phyloP scores from a whole-genome alignment of 2,888 invertebrate genomes.

The Drosophila parthenogenetica region DNA sequence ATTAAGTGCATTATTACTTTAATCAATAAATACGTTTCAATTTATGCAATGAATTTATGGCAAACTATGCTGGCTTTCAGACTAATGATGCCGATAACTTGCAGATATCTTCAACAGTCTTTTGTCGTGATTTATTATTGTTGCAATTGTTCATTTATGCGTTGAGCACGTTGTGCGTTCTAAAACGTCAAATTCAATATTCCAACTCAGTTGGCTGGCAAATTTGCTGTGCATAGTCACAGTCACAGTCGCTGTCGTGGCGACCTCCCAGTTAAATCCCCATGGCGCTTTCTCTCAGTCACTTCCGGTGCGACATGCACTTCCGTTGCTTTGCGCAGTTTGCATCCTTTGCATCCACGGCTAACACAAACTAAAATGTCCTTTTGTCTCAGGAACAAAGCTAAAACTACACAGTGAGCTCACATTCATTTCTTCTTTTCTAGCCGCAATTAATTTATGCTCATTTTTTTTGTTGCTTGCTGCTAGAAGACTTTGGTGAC shows the following conservation, averaged over 20 bases:
- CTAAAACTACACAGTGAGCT: constrained; percentile 22
- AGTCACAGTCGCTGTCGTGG: neutral
- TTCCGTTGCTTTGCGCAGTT: constrained; percentile 69
- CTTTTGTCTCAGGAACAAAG: constrained; percentile 59
- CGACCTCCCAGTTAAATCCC: neutral
- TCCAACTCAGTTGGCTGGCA: constrained; percentile 55
- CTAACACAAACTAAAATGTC: constrained; percentile 51
- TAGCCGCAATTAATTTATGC: constrained; percentile 79
- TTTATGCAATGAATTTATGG: neutral
- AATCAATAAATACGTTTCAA: neutral
- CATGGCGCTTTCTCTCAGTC: constrained; percentile 30
- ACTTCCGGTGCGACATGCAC: constrained; percentile 76
- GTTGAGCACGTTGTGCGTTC: constrained; percentile 42
- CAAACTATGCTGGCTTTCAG: neutral
- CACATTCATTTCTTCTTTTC: constrained; percentile 31
- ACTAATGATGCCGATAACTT: neutral
- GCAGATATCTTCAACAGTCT: constrained; percentile 1
- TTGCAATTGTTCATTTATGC: constrained; percentile 68
- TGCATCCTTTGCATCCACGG: constrained; percentile 55
- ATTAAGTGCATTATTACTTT: constrained; percentile 8
- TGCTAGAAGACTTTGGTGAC: constrained; percentile 39
- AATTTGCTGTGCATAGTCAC: constrained; percentile 12
- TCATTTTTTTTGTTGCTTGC: constrained; percentile 37
- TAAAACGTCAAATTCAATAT: constrained; percentile 69
- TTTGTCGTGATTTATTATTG: constrained; percentile 51